A percentile compares a stretch with the other conserved stretches of the same genome.
These are phyloP conservation scores for Sphecodes monilicornis DNA, from an alignment of 2,888 invertebrate species.

Conservation along the genomic window DNA sequence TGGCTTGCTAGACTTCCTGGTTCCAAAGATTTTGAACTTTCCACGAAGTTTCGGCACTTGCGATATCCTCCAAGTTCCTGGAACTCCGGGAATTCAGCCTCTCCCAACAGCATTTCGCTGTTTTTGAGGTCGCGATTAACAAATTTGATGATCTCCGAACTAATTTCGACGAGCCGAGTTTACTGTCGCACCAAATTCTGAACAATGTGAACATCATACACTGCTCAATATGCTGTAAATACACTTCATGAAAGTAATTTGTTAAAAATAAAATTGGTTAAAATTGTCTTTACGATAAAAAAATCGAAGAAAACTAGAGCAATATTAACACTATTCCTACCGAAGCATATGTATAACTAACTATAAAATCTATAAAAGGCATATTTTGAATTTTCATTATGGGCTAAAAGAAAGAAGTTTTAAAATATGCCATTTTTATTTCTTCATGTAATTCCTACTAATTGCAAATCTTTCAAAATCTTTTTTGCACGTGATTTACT, in stretches of 20 bases:
- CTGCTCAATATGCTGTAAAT: no score
- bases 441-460: no score
- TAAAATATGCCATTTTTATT: no score
- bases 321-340: not conserved
- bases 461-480: no score
- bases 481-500: no score
- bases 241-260: not conserved
- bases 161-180: not conserved
- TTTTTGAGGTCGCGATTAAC: not conserved
- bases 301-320: not conserved
- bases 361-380: no score
- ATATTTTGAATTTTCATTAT: no score
- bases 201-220: not conserved
- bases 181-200: not conserved
- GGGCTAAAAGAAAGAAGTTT: no score
- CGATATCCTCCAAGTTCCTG: conserved; percentile 41
- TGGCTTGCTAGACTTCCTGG: conserved; percentile 16
- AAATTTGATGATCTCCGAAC: not conserved
- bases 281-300: not conserved
- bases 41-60: conserved; percentile 19
- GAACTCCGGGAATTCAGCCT: conserved; percentile 3
- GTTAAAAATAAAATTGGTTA: not conserved
- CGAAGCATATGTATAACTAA: no score
- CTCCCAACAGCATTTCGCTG: not conserved
- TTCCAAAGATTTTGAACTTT: conserved; percentile 39